A percentile compares a stretch with the other conserved stretches of the same genome.
Conservation (phyloP, 35 echinoderm and acorn worm genomes). For the Apostichopus japonicus region DNA sequence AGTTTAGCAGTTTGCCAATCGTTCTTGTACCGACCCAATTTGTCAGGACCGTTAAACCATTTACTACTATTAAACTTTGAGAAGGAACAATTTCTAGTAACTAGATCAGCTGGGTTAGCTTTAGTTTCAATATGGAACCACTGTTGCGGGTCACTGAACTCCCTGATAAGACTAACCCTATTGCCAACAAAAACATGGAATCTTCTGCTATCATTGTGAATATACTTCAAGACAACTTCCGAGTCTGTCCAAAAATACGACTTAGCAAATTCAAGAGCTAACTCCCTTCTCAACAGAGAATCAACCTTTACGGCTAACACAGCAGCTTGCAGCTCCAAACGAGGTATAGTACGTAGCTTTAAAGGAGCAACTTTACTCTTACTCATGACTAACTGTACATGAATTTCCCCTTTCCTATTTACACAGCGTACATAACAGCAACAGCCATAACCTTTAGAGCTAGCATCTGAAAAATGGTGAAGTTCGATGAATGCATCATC, state of each 20-base stretch:
- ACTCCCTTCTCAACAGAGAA: conserved; percentile 46
- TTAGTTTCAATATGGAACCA: conserved; percentile 24
- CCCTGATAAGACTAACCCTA: conserved; percentile 42
- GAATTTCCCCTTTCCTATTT: conserved; percentile 36
- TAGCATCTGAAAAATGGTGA: conserved; percentile 91
- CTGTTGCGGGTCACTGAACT: conserved; percentile 16
- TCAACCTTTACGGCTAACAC: conserved; percentile 52
- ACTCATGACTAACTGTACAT: conserved; percentile 51
- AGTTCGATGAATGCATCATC: conserved; percentile 27
- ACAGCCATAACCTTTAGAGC: conserved; percentile 63
- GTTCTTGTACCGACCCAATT: background rate
- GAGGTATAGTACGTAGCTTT: conserved; percentile 68
- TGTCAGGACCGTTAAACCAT: background rate
- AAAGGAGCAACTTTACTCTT: conserved; percentile 73
- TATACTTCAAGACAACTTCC: conserved; percentile 60
- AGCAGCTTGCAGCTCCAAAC: conserved; percentile 66
- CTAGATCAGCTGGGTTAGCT: conserved; percentile 49
- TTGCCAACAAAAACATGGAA: conserved; percentile 68
- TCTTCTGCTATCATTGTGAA: conserved; percentile 60
- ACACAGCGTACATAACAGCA: conserved; percentile 65
- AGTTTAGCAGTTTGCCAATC: background rate
- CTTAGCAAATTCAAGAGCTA: background rate
- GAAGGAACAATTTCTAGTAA: too few relatives aligned
- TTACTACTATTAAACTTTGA: conserved; percentile 9
- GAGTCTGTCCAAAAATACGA: conserved; percentile 71